These are phyloP conservation scores for Oceanodroma tethys DNA, from an alignment of 2,113 vertebrate genomes.

Conservation along the genomic window DNA sequence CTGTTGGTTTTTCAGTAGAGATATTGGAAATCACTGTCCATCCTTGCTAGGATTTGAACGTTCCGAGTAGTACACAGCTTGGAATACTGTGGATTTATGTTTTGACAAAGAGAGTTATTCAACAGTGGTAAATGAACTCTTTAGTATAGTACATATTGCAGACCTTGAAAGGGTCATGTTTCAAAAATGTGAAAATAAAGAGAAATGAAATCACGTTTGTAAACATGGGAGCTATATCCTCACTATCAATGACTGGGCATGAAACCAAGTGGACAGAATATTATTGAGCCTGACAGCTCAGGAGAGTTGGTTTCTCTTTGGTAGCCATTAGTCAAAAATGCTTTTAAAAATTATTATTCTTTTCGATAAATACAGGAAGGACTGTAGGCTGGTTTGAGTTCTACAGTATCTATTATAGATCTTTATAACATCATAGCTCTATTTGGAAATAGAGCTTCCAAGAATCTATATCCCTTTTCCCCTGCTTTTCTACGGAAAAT, in stretches of 20 bases:
- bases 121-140: neutral
- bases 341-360: neutral
- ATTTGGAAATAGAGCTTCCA: neutral
- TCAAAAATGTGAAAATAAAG: neutral
- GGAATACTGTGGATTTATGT: neutral
- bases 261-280: neutral
- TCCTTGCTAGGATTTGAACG: neutral
- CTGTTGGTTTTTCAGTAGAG: neutral
- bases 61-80: neutral
- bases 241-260: neutral
- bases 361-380: neutral
- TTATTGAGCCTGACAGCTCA: neutral
- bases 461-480: neutral
- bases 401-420: neutral
- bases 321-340: neutral
- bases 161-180: neutral
- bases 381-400: neutral
- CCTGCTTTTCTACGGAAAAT: neutral
- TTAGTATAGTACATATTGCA: neutral
- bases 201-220: neutral
- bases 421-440: neutral
- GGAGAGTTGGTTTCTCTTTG: neutral
- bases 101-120: neutral
- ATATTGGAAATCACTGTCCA: neutral
- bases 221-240: neutral